Percentiles rank a stretch among this genome's conserved stretches.
phyloP scores from a whole-genome alignment of 2,113 vertebrate species.

The Phyllostomus hastatus region DNA sequence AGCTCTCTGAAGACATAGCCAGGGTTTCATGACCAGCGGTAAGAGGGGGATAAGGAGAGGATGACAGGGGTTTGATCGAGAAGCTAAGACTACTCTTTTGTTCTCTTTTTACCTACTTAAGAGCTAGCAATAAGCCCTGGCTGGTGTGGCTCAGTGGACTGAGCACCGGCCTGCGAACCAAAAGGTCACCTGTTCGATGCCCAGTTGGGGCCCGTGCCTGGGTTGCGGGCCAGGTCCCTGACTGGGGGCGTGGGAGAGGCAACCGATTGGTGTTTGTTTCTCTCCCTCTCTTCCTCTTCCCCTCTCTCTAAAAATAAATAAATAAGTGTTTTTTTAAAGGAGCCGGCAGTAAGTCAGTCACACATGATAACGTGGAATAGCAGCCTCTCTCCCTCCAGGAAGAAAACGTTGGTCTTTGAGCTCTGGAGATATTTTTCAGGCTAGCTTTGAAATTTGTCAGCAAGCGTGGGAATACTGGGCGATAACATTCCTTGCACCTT shows the following conservation, averaged over 20 bases:
- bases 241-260: no score
- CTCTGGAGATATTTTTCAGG: not conserved
- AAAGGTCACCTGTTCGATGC: no score
- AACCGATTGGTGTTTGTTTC: no score
- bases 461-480: not conserved
- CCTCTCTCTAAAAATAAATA: no score
- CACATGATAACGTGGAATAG: no score
- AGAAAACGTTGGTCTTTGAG: not conserved
- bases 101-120: not conserved
- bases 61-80: not conserved
- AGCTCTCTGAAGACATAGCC: not conserved
- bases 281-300: no score
- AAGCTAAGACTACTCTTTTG: not conserved
- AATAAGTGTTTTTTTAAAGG: no score
- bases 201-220: no score
- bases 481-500: not conserved
- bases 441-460: not conserved
- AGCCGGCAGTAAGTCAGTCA: not conserved
- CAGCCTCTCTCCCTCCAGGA: not conserved
- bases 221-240: no score
- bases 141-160: no score
- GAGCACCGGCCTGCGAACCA: no score
- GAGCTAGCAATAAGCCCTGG: not conserved
- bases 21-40: not conserved
- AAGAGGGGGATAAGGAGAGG: fast-evolving